Base-by-base conservation (phyloP, 2,797 vertebrate genomes). In the Chiloscyllium punctatum region DNA sequence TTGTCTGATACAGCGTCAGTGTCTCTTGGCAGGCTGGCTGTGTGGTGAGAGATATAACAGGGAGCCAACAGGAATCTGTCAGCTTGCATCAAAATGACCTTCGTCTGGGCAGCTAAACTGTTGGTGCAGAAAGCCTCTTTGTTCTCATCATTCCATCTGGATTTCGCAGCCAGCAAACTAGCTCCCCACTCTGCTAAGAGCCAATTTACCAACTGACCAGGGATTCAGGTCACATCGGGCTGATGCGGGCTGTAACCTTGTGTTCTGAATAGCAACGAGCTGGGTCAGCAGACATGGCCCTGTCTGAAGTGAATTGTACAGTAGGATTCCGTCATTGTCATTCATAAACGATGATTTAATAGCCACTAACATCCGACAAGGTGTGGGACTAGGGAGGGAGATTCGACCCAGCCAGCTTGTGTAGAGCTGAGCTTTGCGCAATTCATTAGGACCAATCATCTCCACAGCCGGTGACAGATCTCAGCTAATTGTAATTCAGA, bases 61-160 rank as follows among this genome's bases (percentile, higher is more conserved):
- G 84, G n/a, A 72, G 66, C 82, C 8, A 15, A n/a, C 57, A 95
- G 84, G 84, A 90, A 95, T 95, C 37, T 95, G 71, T 4, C 95
- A 95, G 95, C 53, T 66, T 79, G 18, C 25, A 69, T 94, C 69
- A 69, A 94, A 94, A 23, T 94, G 88, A 91, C 57, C 57, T 66
- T 30, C 62, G 57, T 53, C 53, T 66, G 69, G 72, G 27, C 92
- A 94, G 92, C 42, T 72, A 51, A 69, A 69, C 48, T 74, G 42
- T 33, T 37, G 27, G 68, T 51, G 25, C 6, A 48, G 48, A 30
- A 72, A 15, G 68, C 15, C 4, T 4, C 92, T 51, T 94, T 94
- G 68, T 71, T 69, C 69, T 51, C 71, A 51, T 51, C 13, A 25
- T 13, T 30, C 37, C 21, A 11, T 72, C 23, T 72, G 37, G 72